Evolutionary conservation across 30 jellyfish, hydroid and myxozoan genomes (phyloP).

Genomic region (Mastigias papua): DNA sequence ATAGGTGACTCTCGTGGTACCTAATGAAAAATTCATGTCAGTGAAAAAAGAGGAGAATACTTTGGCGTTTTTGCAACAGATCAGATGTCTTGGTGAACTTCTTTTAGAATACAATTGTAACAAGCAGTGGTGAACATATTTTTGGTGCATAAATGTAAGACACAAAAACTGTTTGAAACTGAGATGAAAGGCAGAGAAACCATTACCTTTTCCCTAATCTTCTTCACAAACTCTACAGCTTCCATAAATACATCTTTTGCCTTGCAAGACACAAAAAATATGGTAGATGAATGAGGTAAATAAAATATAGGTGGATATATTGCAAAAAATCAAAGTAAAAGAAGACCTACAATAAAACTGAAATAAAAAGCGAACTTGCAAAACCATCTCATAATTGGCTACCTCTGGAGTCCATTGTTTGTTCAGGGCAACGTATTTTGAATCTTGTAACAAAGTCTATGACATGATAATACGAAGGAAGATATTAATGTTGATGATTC

Average conservation of each 20-base stretch:
- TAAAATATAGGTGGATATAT: too few species aligned
- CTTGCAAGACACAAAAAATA: constrained; percentile 4
- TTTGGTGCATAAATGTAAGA: too few species aligned
- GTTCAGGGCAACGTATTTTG: constrained; percentile 68
- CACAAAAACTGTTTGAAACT: too few species aligned
- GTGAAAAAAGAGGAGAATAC: neutral
- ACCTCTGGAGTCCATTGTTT: constrained; percentile 92
- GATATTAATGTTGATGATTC: too few species aligned
- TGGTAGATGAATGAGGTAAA: too few species aligned
- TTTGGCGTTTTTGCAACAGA: too few species aligned
- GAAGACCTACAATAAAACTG: neutral
- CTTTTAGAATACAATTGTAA: too few species aligned
- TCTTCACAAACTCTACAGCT: constrained; percentile 21
- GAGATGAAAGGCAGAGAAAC: too few species aligned
- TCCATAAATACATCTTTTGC: constrained; percentile 49
- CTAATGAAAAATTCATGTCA: neutral
- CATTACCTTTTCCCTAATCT: constrained; percentile 48
- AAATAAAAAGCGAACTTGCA: neutral
- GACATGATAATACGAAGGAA: neutral
- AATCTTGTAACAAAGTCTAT: constrained; percentile 63
- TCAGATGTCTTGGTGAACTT: too few species aligned
- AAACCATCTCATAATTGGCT: neutral
- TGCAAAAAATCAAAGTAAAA: too few species aligned
- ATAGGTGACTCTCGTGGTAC: constrained; percentile 31
- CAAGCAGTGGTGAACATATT: too few species aligned